These are phyloP conservation scores for Actinopyga echinites DNA, from an alignment of 53 echinoderm and acorn worm genomes.

Conservation along the genomic window DNA sequence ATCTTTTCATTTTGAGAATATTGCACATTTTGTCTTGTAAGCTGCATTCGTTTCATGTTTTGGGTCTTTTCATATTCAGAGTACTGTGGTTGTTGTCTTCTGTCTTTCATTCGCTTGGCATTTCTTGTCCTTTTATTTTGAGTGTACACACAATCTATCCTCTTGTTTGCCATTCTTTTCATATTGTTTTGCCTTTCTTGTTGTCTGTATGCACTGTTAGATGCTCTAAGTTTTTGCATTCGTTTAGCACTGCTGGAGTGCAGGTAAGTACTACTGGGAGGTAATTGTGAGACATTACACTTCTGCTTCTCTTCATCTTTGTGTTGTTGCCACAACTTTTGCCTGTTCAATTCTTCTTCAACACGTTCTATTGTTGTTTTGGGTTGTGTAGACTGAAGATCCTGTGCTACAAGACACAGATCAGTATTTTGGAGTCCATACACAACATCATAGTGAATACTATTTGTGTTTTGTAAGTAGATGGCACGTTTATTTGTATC, in stretches of 20 bases:
- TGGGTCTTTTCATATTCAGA: not conserved
- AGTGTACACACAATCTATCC: not conserved
- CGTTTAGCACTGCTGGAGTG: slow-evolving; percentile 23
- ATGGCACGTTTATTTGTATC: not conserved
- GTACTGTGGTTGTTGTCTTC: not conserved
- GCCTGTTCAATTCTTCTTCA: not conserved
- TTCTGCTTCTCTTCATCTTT: not conserved
- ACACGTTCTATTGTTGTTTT: slow-evolving; percentile 1
- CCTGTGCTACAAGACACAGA: not conserved
- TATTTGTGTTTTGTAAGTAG: slow-evolving; percentile 9
- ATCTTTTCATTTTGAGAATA: not conserved
- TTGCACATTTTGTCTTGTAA: not conserved
- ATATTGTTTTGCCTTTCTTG: not conserved
- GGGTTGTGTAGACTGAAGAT: not conserved
- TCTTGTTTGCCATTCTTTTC: slow-evolving; percentile 12
- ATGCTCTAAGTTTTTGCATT: slow-evolving; percentile 23
- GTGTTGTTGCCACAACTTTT: slow-evolving; percentile 2
- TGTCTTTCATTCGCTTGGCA: not conserved
- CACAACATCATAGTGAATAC: not conserved
- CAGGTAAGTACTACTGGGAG: not conserved
- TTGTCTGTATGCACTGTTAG: not conserved
- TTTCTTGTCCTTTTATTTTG: not conserved
- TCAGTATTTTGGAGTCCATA: not conserved
- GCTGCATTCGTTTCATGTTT: not conserved
- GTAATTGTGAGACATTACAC: not conserved